Base-by-base conservation (phyloP, 2,113 vertebrate genomes). In the Zosterops borbonicus region DNA sequence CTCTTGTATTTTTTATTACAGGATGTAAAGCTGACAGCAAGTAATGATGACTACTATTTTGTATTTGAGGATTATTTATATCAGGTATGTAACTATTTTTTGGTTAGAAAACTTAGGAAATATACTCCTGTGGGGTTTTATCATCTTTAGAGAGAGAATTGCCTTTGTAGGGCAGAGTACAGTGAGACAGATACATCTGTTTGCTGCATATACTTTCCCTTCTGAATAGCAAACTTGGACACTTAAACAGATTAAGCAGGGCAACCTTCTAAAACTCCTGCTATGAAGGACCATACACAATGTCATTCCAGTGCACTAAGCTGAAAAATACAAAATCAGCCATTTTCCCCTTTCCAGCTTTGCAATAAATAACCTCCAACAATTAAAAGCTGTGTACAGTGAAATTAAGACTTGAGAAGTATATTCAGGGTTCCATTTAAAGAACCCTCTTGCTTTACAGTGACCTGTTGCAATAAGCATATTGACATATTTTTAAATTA, bases 31-130 rank as follows among this genome's bases (percentile, higher is more conserved):
- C 98, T 99, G 91, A 99, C 99, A 19, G 99, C 99, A 94, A 99
- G 99, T 96, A 99, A 99, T 3, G 99, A 99, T 77, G 99, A 99
- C 97, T 99, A 99, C 96, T 99, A 99, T 98, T 99, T 99, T 98
- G 99, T 99, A 78, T 99, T 99, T 98, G 99, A 99, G 97, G 99
- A 99, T 96, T 99, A 99, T 97, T 98, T 99, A 83, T 99, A 99
- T 98, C 99, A 99, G 98, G 99, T 99, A 96, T 87, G 98, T 97
- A 55, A 69, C 47, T 81, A 6, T 8, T 59, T 84, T 84, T 77
- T 37, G 7, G 19, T 58, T 89, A 56, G 55, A 83, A 96, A 95
- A 75, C 27, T n/a, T 90, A 44, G 83, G 31, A 63, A 60, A 27
- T 63, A 8, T 31, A 42, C n/a, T 95, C 60, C 37, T 88, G 79